Evolutionary conservation across 2,888 invertebrate genomes (phyloP), one percentile per base, ranked within the genome.

Genomic region (Onthophagus sagittarius): DNA sequence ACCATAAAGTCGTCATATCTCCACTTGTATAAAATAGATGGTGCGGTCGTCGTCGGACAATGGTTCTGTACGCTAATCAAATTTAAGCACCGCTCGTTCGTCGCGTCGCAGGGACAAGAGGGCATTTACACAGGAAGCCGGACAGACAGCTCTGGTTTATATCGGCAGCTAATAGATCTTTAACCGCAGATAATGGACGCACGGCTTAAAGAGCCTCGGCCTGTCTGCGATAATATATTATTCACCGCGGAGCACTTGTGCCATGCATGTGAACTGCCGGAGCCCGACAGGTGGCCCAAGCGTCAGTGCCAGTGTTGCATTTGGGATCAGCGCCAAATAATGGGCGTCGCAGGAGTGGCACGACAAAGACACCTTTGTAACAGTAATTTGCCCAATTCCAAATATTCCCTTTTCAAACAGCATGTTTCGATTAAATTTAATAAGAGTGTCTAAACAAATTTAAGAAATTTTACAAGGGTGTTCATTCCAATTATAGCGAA

Each of bases 121-220:
- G 64, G 23, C 64, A 64, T 64, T 64, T 13, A 64, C 64, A 64
- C 64, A 23, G 64, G 64, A 64, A 64, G 64, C 64, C 5, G 15
- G 64, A 15, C 64, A 64, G 64, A 64, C 64, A 14, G 64, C 15
- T 13, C 23, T 23, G 15, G 64, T 23, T 64, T 64, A 64, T 64
- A 64, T 64, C 64, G 64, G 23, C 64, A 64, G 64, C 64, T 64
- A 64, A 64, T 64, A 64, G 64, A 64, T 64, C 64, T 64, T 64
- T 23, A 64, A 64, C 64, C 64, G 64, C 64, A 64, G 64, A 64
- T 64, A 64, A 64, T 64, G 64, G 64, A 64, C 23, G 64, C 11
- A 14, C 15, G 23, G 64, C 64, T 15, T 23, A 5, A 64, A 15
- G 64, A 64, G 23, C 64, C 64, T 64, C 64, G 9, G 64, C 15